phyloP scores from a whole-genome alignment of 2,888 invertebrate species.

The Parochlus steinenii region DNA sequence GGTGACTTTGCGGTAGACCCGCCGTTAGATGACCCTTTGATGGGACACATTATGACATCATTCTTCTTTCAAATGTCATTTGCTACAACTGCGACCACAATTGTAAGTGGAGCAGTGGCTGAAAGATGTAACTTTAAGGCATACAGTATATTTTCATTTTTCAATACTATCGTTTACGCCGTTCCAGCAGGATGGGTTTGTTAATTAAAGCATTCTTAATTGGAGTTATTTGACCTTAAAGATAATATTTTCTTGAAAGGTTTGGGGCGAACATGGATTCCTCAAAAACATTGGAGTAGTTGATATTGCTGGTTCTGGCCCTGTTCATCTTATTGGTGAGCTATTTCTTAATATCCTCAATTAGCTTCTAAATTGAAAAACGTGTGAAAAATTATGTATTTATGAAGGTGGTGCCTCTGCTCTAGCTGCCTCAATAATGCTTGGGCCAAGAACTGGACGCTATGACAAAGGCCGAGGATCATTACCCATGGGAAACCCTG shows the following conservation, averaged over 20 bases:
- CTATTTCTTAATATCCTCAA: no score
- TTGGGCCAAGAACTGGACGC: conserved; percentile 33
- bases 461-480: conserved; percentile 25
- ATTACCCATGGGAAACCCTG: conserved; percentile 29
- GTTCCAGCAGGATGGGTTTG: conserved; percentile 37
- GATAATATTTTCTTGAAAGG: no score
- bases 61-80: conserved; percentile 8
- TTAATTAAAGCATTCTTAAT: conserved; percentile 31
- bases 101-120: conserved; percentile 1
- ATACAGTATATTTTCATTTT: conserved; percentile 33
- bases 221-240: conserved; percentile 35
- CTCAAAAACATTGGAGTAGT: conserved; percentile 4
- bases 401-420: conserved; percentile 25
- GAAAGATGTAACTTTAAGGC: conserved; percentile 29
- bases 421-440: conserved; percentile 32
- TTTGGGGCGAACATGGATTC: conserved; percentile 4
- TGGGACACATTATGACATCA: neutral
- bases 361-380: no score
- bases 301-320: conserved; percentile 4
- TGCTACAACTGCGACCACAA: neutral
- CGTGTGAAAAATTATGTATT: no score
- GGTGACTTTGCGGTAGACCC: conserved; percentile 6
- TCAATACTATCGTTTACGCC: conserved; percentile 35
- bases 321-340: conserved; percentile 2
- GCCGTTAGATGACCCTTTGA: neutral